Evolutionary conservation across 2,888 invertebrate species (phyloP).

Genomic region (Platycheirus rosarum): DNA sequence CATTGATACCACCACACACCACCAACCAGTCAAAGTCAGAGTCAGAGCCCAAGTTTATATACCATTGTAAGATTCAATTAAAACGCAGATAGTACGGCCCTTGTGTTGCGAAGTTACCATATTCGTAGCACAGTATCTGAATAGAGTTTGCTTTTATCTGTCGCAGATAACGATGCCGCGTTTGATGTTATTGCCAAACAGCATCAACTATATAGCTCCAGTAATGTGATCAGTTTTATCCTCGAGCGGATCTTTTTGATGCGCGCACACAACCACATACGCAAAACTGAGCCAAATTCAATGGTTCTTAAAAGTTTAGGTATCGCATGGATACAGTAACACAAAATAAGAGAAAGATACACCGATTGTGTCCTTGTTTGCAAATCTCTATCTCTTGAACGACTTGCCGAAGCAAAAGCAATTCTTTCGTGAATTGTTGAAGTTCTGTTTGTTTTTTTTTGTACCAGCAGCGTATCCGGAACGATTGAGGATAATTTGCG

Average conservation of each 20-base stretch:
- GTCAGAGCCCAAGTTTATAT: constrained; percentile 38
- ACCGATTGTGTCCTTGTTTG: constrained; percentile 55
- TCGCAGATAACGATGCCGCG: constrained; percentile 74
- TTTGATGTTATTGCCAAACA: constrained; percentile 70
- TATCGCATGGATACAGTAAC: neutral
- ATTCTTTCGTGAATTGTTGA: constrained; percentile 57
- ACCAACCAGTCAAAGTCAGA: neutral
- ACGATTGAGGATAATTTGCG: constrained; percentile 69
- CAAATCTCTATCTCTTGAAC: constrained; percentile 57
- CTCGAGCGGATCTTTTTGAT: constrained; percentile 73
- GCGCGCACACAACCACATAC: constrained; percentile 18
- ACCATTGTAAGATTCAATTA: constrained; percentile 68
- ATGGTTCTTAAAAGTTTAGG: constrained; percentile 39
- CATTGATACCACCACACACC: no score
- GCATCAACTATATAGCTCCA: constrained; percentile 61
- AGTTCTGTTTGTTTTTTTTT: constrained; percentile 13
- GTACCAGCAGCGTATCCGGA: constrained; percentile 48
- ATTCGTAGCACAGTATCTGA: constrained; percentile 72
- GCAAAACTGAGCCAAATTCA: constrained; percentile 45
- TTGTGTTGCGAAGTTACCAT: constrained; percentile 62
- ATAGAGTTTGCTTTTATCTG: constrained; percentile 72
- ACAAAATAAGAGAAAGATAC: constrained; percentile 43
- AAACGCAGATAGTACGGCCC: constrained; percentile 60
- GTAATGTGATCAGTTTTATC: constrained; percentile 73
- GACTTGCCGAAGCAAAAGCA: constrained; percentile 19